Evolutionary conservation across 2,797 vertebrate species (phyloP).

Genomic region (Centropyge bicolor): DNA sequence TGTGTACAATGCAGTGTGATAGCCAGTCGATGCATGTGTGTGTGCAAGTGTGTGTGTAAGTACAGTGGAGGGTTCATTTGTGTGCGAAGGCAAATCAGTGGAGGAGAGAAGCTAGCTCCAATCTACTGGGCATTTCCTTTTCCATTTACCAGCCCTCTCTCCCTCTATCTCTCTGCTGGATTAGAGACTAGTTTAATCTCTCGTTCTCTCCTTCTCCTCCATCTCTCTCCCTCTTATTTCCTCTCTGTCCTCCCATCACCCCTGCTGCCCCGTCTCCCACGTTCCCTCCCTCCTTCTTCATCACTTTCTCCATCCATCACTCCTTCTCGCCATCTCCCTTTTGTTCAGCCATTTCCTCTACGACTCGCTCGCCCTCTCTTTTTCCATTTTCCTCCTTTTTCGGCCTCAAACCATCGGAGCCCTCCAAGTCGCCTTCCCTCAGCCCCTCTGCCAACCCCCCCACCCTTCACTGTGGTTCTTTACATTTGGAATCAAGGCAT

Average conservation of each 20-base stretch:
- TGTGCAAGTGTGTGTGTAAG: conserved; percentile 25
- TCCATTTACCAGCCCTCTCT: conserved; percentile 48
- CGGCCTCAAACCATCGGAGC: conserved; percentile 58
- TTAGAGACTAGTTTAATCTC: conserved; percentile 78
- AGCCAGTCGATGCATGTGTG: conserved; percentile 18
- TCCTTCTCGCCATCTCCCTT: conserved; percentile 54
- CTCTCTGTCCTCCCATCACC: conserved; percentile 69
- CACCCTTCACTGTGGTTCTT: conserved; percentile 36
- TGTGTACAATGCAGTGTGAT: conserved; percentile 12
- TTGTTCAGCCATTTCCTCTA: conserved; percentile 65
- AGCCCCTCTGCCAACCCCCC: conserved; percentile 1
- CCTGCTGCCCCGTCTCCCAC: conserved; percentile 40
- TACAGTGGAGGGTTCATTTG: conserved; percentile 54
- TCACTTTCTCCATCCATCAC: conserved; percentile 70
- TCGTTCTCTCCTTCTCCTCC: conserved; percentile 47
- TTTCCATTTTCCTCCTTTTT: conserved; percentile 52
- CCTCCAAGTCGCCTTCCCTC: conserved; percentile 33
- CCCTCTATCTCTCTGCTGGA: conserved; percentile 70
- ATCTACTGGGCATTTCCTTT: conserved; percentile 71
- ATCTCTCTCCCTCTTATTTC: conserved; percentile 46
- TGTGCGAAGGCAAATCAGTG: conserved; percentile 58
- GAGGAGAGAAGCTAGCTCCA: conserved; percentile 59
- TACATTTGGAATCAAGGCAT: conserved; percentile 59
- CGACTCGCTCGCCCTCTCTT: conserved; percentile 27
- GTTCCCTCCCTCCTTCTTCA: conserved; percentile 50